Base-by-base conservation (phyloP, 2,888 invertebrate species). In the Aphrophora alni region DNA sequence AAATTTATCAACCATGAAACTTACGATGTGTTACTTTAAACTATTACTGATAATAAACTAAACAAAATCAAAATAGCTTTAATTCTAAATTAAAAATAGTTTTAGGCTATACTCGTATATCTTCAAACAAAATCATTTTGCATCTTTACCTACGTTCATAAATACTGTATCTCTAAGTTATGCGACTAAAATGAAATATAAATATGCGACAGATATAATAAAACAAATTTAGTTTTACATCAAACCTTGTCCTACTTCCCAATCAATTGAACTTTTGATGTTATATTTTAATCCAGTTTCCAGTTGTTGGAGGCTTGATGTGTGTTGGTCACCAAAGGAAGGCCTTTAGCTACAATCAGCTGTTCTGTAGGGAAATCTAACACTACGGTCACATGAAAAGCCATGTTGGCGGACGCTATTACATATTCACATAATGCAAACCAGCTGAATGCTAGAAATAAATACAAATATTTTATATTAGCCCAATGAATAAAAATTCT, bases 391-490 rank as follows among this genome's bases (percentile, higher is more conserved):
- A 95, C 93, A 87, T 98, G 97, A 89, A 96, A 98, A 81, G 94
- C 94, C 96, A 98, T 97, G 89, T 97, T 98, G 84, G 95, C 94
- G 78, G 94, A 93, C 80, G 97, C 97, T 87, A 98, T 94, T 87
- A 97, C 91, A 88, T 98, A 98, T 89, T 98, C 98, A 88, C 96
- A 97, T 81, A 96, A 91, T 0, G 98, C 96, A 90, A 98, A 98
- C 94, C 95, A 95, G 88, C 97, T 97, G 89, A 98, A 98, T 73
- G 97, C 98, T 97, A 91, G 4, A 59, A 59, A 10, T 33, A 33
- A 33, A 82, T 74, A 73, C 75, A 83, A 83, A 77, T 70, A 78
- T 24, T n/a, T n/a, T n/a, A 28, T 21, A 70, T 69, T 24, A 76
- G 25, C 68, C 51, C n/a, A 28, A 24, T 28, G n/a, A n/a, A n/a